Evolutionary conservation across 1,140 invertebrate species (phyloP).

Genomic region (Maniola jurtina): DNA sequence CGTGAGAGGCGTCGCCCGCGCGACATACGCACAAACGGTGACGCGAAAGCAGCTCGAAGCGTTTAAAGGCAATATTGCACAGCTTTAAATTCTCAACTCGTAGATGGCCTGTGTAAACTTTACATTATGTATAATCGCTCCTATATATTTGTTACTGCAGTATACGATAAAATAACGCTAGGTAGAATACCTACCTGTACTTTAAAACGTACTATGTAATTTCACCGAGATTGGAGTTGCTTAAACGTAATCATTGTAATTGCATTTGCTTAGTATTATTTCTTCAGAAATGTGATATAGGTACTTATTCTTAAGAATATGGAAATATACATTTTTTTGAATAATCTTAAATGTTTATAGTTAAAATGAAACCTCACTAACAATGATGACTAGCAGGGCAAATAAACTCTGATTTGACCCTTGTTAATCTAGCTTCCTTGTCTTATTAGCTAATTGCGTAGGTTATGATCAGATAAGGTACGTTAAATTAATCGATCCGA

Average conservation of each 20-base stretch:
- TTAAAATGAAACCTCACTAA: background rate
- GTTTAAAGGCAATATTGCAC: background rate
- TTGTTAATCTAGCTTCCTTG: too few relatives aligned
- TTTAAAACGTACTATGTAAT: background rate
- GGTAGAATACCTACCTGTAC: background rate
- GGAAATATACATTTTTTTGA: slow-evolving; percentile 5
- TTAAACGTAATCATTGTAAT: background rate
- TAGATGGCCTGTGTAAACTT: too few relatives aligned
- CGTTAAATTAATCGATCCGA: too few relatives aligned
- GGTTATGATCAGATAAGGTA: too few relatives aligned
- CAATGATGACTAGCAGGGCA: too few relatives aligned
- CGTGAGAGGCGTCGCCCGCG: background rate
- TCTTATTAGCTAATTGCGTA: too few relatives aligned
- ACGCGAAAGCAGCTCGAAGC: background rate
- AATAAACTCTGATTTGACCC: too few relatives aligned
- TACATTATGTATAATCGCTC: background rate
- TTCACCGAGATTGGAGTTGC: background rate
- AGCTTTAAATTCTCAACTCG: background rate
- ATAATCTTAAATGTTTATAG: background rate
- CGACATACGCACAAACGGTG: background rate
- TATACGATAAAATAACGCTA: background rate
- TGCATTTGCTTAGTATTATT: slow-evolving; percentile 1
- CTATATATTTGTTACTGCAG: background rate
- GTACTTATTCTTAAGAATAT: slow-evolving; percentile 11
- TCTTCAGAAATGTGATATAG: slow-evolving; percentile 8